These are phyloP conservation scores for Lepidurus couesii DNA, from an alignment of 1,140 invertebrate genomes.

Conservation along the genomic window DNA sequence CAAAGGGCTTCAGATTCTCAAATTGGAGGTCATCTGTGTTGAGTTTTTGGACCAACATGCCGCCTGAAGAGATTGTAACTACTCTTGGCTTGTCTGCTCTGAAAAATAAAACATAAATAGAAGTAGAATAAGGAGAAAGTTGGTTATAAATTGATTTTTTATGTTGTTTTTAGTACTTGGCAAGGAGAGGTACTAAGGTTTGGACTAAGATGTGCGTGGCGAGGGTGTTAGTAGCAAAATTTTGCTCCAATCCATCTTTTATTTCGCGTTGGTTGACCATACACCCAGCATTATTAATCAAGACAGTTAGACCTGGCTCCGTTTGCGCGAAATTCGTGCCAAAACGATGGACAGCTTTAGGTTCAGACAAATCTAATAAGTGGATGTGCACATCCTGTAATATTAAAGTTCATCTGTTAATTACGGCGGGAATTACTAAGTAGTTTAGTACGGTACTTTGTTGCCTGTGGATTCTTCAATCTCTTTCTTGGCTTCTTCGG, in stretches of 20 bases:
- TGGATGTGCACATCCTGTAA: conserved; percentile 47
- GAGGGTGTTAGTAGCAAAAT: conserved; percentile 52
- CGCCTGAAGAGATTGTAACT: conserved; percentile 50
- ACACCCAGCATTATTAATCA: conserved; percentile 53
- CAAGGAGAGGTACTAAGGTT: conserved; percentile 42
- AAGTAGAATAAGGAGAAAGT: conserved; percentile 15
- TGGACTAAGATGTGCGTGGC: conserved; percentile 48
- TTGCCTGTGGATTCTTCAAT: conserved; percentile 44
- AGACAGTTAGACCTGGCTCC: conserved; percentile 44
- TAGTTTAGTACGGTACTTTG: conserved; percentile 37
- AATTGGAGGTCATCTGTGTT: conserved; percentile 48
- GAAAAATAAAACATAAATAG: conserved; percentile 34
- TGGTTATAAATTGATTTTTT: not conserved
- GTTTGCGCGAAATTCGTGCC: conserved; percentile 44
- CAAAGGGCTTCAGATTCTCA: conserved; percentile 46
- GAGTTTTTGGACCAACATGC: conserved; percentile 50
- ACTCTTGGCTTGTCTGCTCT: conserved; percentile 41
- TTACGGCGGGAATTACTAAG: not conserved
- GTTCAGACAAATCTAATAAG: conserved; percentile 47
- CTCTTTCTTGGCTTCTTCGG: conserved; percentile 41
- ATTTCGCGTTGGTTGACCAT: conserved; percentile 46
- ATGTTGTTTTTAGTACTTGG: conserved; percentile 26
- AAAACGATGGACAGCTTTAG: conserved; percentile 46
- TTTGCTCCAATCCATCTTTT: conserved; percentile 48
- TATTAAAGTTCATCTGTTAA: conserved; percentile 32